A percentile compares a stretch with the other conserved stretches of the same genome.
These are phyloP conservation scores for Actias luna DNA, from an alignment of 2,888 invertebrate genomes.

Conservation along the genomic window DNA sequence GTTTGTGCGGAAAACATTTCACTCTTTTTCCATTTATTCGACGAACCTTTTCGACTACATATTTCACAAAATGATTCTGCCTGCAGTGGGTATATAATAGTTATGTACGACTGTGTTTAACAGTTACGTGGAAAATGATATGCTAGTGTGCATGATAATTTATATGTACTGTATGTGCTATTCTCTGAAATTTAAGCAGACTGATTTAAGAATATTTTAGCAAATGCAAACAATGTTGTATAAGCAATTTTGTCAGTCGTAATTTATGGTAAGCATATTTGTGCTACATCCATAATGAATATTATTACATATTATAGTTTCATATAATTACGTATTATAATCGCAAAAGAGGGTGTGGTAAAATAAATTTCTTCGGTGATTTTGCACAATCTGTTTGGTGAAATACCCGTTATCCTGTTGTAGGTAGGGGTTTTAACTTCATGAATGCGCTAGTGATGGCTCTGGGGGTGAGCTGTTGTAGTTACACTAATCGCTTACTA, in stretches of 20 bases:
- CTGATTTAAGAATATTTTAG: not conserved
- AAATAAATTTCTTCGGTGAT: too few relatives aligned
- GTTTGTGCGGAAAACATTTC: constrained; percentile 56
- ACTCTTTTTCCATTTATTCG: constrained; percentile 50
- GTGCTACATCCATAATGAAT: not conserved
- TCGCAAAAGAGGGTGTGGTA: too few relatives aligned
- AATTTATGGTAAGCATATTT: not conserved
- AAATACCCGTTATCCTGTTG: too few relatives aligned
- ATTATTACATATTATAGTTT: too few relatives aligned
- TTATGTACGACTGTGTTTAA: not conserved
- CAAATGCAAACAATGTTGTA: not conserved
- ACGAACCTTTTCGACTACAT: constrained; percentile 48
- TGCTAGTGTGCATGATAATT: not conserved
- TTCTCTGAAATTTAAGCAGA: not conserved
- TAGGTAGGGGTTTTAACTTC: too few relatives aligned
- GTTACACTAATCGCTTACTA: too few relatives aligned
- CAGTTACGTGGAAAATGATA: not conserved
- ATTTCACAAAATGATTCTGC: constrained; percentile 26
- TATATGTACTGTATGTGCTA: not conserved
- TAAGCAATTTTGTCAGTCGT: not conserved
- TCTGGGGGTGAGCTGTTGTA: too few relatives aligned
- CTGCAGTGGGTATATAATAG: constrained; percentile 13
- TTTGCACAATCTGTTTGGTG: too few relatives aligned
- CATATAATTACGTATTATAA: too few relatives aligned
- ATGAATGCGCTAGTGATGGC: too few relatives aligned